Conservation (phyloP, 2,113 vertebrate genomes). For the Colius striatus region DNA sequence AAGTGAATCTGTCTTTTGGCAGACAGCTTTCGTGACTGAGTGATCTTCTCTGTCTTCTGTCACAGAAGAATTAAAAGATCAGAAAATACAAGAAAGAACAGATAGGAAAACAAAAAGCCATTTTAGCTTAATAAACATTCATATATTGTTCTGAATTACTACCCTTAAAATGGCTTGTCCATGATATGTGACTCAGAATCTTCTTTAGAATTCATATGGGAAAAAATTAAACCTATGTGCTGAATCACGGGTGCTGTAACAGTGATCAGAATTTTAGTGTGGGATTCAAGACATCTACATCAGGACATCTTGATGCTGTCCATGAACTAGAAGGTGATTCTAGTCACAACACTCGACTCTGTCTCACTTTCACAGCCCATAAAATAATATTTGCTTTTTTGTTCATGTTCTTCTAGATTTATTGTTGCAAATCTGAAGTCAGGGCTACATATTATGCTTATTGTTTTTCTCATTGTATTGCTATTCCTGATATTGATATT, state of each 20-base stretch:
- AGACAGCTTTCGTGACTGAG: neutral
- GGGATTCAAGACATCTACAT: neutral
- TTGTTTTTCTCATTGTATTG: neutral
- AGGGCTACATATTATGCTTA: neutral
- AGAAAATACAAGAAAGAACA: neutral
- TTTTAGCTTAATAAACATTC: neutral
- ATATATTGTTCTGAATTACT: neutral
- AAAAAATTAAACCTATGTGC: neutral
- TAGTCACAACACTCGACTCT: neutral
- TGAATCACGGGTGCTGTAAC: accelerated
- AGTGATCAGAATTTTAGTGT: neutral
- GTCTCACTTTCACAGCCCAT: neutral
- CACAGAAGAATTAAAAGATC: neutral
- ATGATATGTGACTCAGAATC: neutral
- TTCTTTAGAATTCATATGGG: neutral
- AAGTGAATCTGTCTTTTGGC: neutral
- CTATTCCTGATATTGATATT: neutral
- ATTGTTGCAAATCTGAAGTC: neutral
- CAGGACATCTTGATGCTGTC: neutral
- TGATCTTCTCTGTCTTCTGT: neutral
- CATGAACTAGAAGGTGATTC: neutral
- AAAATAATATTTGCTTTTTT: neutral
- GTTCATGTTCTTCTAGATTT: neutral
- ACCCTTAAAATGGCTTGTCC: neutral
- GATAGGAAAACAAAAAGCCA: neutral